Conservation (phyloP, 2,888 invertebrate genomes). For the Sinohyriopsis cumingii region DNA sequence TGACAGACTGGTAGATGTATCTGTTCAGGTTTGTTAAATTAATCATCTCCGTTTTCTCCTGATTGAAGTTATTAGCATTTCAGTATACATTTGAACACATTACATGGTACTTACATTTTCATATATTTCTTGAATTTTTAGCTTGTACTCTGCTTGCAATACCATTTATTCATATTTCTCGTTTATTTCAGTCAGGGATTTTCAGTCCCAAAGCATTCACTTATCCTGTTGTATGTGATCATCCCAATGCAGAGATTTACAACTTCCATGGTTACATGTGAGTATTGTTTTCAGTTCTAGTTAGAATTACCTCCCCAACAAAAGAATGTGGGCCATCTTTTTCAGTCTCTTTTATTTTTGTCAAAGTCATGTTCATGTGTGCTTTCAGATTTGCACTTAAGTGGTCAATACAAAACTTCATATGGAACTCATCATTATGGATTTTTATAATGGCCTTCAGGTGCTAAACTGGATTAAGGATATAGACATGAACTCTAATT, state of each 20-base stretch:
- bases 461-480: no score
- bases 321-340: no score
- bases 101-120: background rate
- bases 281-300: slow-evolving; percentile 29
- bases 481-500: no score
- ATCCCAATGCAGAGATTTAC: slow-evolving; percentile 96
- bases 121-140: background rate
- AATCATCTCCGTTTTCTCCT: background rate
- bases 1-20: no score
- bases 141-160: background rate
- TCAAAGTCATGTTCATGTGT: no score
- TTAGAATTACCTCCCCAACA: background rate
- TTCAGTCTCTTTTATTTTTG: no score
- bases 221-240: slow-evolving; percentile 91
- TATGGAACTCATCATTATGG: no score
- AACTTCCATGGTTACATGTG: slow-evolving; percentile 87
- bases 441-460: no score
- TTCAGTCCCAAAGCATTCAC: slow-evolving; percentile 65
- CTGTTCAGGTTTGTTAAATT: background rate
- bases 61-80: no score
- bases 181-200: slow-evolving; percentile 43
- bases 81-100: no score
- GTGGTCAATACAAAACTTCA: no score
- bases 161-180: slow-evolving; percentile 4
- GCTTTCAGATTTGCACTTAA: no score